These are phyloP conservation scores for Dysmachus trigonus DNA, from an alignment of 2,888 invertebrate species.

Conservation along the genomic window DNA sequence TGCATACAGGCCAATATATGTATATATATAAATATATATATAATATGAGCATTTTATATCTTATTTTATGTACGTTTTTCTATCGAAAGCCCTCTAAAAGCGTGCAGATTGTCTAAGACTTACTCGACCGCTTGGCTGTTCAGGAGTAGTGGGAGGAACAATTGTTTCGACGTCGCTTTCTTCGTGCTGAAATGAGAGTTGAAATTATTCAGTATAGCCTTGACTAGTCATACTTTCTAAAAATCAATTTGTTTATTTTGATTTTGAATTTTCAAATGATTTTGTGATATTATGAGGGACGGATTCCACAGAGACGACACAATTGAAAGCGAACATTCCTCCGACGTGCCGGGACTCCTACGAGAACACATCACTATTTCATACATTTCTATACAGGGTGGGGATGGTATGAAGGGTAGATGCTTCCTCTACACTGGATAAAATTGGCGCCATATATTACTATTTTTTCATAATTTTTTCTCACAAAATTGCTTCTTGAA, in stretches of 20 bases:
- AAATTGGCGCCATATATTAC: neutral
- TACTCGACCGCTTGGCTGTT: slow-evolving; percentile 62
- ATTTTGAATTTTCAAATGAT: neutral
- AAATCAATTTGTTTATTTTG: neutral
- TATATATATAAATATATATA: neutral
- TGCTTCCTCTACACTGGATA: neutral
- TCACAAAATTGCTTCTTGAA: neutral
- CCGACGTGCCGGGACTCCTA: neutral
- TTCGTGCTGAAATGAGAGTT: slow-evolving; percentile 60
- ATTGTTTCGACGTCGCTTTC: slow-evolving; percentile 61
- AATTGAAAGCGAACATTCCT: neutral
- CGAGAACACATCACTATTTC: neutral
- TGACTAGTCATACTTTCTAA: neutral
- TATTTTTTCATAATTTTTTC: neutral
- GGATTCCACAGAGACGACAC: neutral
- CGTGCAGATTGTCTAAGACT: slow-evolving; percentile 51
- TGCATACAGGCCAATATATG: neutral
- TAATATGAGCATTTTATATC: neutral
- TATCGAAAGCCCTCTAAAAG: slow-evolving; percentile 29
- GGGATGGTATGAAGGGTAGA: neutral
- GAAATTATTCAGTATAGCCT: slow-evolving; percentile 23
- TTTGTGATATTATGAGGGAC: slow-evolving; percentile 17
- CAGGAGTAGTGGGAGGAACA: slow-evolving; percentile 54
- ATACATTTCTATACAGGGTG: neutral
- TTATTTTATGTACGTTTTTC: neutral